phyloP scores from a whole-genome alignment of 2,888 invertebrate species.

The Pyrrhosoma nymphula region DNA sequence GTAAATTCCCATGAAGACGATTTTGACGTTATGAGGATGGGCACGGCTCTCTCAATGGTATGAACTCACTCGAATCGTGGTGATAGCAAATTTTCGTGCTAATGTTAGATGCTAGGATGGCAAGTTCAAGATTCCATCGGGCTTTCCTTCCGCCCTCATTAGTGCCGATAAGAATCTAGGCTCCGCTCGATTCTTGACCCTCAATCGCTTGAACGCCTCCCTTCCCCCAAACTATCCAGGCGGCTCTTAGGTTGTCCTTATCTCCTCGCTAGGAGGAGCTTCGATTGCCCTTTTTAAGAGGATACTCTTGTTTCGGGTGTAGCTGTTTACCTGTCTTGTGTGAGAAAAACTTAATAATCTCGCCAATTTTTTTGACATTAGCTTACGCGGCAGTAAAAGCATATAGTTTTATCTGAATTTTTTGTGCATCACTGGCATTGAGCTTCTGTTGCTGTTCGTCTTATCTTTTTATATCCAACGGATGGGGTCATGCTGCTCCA shows the following conservation, averaged over 20 bases:
- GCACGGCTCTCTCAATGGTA: neutral
- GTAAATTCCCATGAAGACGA: too few relatives aligned
- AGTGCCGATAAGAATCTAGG: neutral
- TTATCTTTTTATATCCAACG: too few relatives aligned
- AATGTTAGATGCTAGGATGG: neutral
- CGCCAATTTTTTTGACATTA: neutral
- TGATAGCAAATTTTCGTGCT: neutral
- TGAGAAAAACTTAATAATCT: neutral
- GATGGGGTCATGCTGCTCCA: too few relatives aligned
- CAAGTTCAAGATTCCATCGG: neutral
- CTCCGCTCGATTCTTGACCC: neutral
- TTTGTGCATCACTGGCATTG: too few relatives aligned
- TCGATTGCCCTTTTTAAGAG: slow-evolving; percentile 2
- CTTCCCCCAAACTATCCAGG: neutral
- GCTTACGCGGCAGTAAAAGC: neutral
- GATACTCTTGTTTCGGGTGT: neutral
- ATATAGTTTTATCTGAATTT: neutral
- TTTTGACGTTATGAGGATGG: neutral
- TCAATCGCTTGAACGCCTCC: neutral
- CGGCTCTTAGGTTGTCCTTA: neutral
- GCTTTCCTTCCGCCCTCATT: neutral
- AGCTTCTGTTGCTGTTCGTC: too few relatives aligned
- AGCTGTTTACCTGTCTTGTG: neutral
- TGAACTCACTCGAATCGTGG: neutral
- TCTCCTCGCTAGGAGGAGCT: neutral